phyloP scores from a whole-genome alignment of 2,797 vertebrate species.

The Mus spretus region DNA sequence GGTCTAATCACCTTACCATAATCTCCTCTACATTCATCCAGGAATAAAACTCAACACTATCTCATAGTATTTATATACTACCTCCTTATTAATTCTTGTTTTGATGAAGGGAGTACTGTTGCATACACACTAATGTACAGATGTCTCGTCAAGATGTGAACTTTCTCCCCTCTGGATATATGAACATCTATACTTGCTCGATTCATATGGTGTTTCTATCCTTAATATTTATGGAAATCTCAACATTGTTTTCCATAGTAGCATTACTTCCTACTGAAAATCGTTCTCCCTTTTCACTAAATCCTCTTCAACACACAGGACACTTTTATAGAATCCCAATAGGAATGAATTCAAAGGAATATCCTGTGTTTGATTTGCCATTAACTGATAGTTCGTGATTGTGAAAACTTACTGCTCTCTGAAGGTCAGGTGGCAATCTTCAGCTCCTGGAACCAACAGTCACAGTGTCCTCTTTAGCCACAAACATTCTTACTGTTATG shows the following conservation, averaged over 20 bases:
- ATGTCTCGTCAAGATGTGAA: not conserved
- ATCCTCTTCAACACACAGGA: not conserved
- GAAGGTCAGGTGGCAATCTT: too few species aligned
- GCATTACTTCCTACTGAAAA: not conserved
- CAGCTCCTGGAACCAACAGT: too few species aligned
- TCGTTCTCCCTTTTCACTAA: not conserved
- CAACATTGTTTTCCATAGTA: not conserved
- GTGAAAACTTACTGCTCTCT: too few species aligned
- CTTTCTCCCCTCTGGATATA: not conserved
- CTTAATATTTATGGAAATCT: not conserved
- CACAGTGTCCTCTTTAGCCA: too few species aligned
- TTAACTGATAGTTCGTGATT: not conserved
- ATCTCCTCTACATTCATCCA: too few species aligned
- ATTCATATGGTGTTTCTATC: not conserved
- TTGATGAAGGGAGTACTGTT: not conserved
- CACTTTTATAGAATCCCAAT: not conserved
- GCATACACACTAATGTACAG: not conserved
- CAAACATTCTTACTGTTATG: too few species aligned
- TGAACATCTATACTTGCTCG: rapidly evolving
- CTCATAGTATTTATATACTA: not conserved
- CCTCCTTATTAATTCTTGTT: not conserved
- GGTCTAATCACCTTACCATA: not conserved
- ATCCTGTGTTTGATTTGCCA: not conserved
- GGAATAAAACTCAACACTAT: not conserved
- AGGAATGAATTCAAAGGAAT: not conserved